These are phyloP conservation scores for Galeopterus variegatus DNA, from an alignment of 2,113 vertebrate species.

Conservation along the genomic window DNA sequence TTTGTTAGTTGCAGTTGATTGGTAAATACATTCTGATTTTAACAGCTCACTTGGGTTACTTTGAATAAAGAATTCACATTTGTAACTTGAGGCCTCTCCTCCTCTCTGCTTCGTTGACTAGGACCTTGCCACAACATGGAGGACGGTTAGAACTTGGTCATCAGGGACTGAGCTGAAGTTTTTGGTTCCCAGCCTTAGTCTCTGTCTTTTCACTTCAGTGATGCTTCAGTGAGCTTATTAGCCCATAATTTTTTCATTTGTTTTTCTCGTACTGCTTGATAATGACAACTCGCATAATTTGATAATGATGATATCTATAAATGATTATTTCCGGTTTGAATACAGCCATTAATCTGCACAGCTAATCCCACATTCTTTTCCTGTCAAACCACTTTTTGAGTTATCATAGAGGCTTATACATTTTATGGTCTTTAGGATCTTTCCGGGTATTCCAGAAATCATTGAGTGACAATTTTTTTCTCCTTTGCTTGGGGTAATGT, in stretches of 20 bases:
- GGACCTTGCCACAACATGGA: not conserved
- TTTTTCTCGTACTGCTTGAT: slow-evolving; percentile 40
- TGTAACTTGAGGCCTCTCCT: slow-evolving; percentile 2
- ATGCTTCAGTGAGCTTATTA: slow-evolving; percentile 5
- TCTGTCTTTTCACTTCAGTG: not conserved
- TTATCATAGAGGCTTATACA: slow-evolving; percentile 19
- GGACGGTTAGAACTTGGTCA: slow-evolving; percentile 23
- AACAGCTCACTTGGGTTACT: not conserved
- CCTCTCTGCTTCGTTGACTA: not conserved
- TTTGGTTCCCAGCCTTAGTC: not conserved
- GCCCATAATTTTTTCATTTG: not conserved
- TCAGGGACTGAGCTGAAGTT: not conserved
- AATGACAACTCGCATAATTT: slow-evolving; percentile 14
- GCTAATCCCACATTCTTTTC: slow-evolving; percentile 43
- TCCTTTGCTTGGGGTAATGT: not conserved
- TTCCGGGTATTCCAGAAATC: slow-evolving; percentile 15
- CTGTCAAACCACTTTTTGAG: not conserved
- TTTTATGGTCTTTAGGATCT: slow-evolving; percentile 41
- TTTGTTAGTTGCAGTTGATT: not conserved
- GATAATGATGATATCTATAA: not conserved
- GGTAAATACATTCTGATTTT: slow-evolving; percentile 46
- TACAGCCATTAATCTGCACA: not conserved
- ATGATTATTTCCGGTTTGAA: slow-evolving; percentile 38
- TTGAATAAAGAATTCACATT: slow-evolving; percentile 14
- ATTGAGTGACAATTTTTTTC: not conserved